Conservation (phyloP, 2,888 invertebrate genomes). For the Linnaemya tessellans region DNA sequence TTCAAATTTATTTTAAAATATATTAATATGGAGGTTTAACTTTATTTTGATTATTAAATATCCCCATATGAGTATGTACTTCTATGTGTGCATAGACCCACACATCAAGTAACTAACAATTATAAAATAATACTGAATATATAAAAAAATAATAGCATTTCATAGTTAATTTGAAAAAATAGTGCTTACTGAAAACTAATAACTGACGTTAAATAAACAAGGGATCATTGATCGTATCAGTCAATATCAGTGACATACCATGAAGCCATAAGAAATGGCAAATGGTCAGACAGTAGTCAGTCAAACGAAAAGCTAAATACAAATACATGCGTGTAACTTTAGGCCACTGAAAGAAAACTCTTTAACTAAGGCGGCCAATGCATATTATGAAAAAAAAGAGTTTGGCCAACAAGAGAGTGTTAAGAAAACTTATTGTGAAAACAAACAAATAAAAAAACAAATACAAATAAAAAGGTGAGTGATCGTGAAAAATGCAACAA, state of each 20-base stretch:
- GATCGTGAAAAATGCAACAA: slow-evolving; percentile 58
- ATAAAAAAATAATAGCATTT: neutral
- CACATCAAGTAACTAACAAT: neutral
- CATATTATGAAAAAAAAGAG: slow-evolving; percentile 19
- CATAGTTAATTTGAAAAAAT: slow-evolving; percentile 10
- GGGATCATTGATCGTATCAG: slow-evolving; percentile 69
- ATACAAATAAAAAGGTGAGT: slow-evolving; percentile 58
- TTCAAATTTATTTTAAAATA: too few species aligned
- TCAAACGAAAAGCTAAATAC: slow-evolving; percentile 27
- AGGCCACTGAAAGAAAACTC: slow-evolving; percentile 3
- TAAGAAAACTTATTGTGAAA: slow-evolving; percentile 39
- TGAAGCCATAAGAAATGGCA: slow-evolving; percentile 63
- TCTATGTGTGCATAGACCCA: too few species aligned
- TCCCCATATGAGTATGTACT: too few species aligned
- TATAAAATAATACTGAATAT: neutral
- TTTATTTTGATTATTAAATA: too few species aligned
- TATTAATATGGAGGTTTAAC: too few species aligned
- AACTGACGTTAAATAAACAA: slow-evolving; percentile 28
- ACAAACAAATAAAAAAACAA: slow-evolving; percentile 31
- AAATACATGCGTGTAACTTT: slow-evolving; percentile 16
- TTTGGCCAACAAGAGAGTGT: slow-evolving; percentile 49
- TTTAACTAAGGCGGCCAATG: slow-evolving; percentile 21
- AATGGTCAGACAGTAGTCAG: slow-evolving; percentile 40
- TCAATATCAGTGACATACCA: slow-evolving; percentile 68
- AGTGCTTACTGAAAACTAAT: neutral